phyloP scores from a whole-genome alignment of 2,113 vertebrate genomes.

The Oncorhynchus nerka region DNA sequence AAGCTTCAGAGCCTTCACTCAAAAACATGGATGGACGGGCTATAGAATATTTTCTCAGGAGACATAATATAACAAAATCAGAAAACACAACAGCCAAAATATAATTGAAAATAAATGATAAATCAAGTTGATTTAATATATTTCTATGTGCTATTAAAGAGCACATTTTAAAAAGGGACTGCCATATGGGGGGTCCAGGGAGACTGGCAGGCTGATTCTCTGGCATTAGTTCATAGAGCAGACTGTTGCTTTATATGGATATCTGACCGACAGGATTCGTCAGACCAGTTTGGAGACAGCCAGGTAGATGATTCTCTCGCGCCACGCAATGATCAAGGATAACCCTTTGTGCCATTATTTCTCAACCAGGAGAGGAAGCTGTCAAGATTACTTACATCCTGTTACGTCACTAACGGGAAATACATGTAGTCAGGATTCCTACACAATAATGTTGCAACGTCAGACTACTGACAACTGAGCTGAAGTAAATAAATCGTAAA shows the following conservation, averaged over 20 bases:
- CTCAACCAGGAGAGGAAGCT: constrained; percentile 43
- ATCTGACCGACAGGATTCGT: neutral
- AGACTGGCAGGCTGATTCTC: neutral
- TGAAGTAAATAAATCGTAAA: neutral
- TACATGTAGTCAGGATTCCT: neutral
- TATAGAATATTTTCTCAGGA: too few relatives aligned
- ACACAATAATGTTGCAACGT: neutral
- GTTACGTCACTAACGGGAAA: constrained; percentile 46
- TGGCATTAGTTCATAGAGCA: neutral
- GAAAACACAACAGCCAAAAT: neutral
- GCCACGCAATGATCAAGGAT: constrained; percentile 8
- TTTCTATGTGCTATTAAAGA: neutral
- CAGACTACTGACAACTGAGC: neutral
- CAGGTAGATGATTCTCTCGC: constrained; percentile 41
- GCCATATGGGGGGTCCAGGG: neutral
- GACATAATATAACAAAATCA: neutral
- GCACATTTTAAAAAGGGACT: neutral
- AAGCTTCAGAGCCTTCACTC: too few relatives aligned
- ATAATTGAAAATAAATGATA: too few relatives aligned
- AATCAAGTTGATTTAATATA: too few relatives aligned
- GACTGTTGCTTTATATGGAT: constrained; percentile 3
- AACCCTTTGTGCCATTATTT: constrained; percentile 1
- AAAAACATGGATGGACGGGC: too few relatives aligned
- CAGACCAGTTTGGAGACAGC: constrained; percentile 21
- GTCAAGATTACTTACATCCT: constrained; percentile 24